Base-by-base conservation (phyloP, 2,113 vertebrate species). In the Nyctibius bracteatus region DNA sequence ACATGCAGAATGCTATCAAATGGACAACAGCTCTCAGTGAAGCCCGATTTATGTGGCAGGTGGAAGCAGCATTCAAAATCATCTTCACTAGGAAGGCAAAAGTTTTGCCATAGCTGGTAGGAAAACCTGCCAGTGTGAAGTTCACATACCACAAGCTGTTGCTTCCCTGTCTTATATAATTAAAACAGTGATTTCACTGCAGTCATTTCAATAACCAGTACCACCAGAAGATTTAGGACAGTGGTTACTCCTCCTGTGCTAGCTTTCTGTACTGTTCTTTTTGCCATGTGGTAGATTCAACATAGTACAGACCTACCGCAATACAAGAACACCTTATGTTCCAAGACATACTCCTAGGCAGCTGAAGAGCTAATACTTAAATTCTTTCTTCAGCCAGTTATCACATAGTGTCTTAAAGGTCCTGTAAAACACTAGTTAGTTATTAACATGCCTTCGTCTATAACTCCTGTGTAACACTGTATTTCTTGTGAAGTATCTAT, bases 261-360 rank as follows among this genome's bases (percentile, higher is more conserved):
- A 74, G 31, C 16, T 90, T 30, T 35, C 10, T 41, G 20, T 47
- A 57, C 11, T 5, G 9, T 7, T 82, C 24, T 65, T 88, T 72
- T 37, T 62, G 22, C 19, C 71, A n/a, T 55, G 20, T 51, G 28
- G 22, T 78, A 66, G 33, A 86, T 27, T 73, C 49, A 66, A 66
- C 12, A 28, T 2, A 5, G 5, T 5, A 65, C 21, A 86, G 31
- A 35, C n/a, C n/a, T 51, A 66, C 22, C 0, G 0, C 63, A 84
- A 43, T 13, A 54, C 22, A 55, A 81, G 47, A 43, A 78, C 31
- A 74, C 4, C 3, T 62, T 59, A 41, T 23, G n/a, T n/a, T 84
- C 55, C 33, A 68, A 86, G 33, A 72, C 30, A 81, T 30, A 44
- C 30, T 86, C 41, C 24, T 94, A 77, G 21, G 24, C 3, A 82